Conservation (phyloP, 2,797 vertebrate genomes). For the Stomatorhinus walkeri region DNA sequence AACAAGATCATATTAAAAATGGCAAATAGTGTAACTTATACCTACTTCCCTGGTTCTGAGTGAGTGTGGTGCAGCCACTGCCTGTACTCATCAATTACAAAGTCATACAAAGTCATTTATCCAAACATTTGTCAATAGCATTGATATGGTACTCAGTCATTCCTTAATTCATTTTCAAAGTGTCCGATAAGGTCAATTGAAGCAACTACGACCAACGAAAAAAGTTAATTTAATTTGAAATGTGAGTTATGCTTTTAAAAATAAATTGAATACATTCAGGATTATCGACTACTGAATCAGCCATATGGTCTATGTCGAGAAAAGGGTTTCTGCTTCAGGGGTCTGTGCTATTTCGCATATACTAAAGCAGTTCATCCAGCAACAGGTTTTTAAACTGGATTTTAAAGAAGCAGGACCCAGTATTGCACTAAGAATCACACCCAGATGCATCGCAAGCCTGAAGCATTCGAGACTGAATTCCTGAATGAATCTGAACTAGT, state of each 20-base stretch:
- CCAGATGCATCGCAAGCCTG: neutral
- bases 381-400: neutral
- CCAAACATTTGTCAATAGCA: slow-evolving; percentile 54
- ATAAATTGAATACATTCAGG: neutral
- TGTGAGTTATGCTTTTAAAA: slow-evolving; percentile 10
- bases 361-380: neutral
- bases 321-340: neutral
- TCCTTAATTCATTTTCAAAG: slow-evolving; percentile 52
- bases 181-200: slow-evolving; percentile 44
- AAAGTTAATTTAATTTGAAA: slow-evolving; percentile 2
- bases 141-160: slow-evolving; percentile 44
- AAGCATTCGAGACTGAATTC: neutral
- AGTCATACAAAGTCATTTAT: slow-evolving; percentile 41
- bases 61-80: neutral
- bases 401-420: neutral
- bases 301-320: neutral
- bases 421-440: neutral
- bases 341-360: neutral
- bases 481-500: neutral
- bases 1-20: neutral
- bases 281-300: neutral
- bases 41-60: neutral
- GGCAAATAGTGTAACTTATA: neutral
- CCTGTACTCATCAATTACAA: slow-evolving; percentile 45
- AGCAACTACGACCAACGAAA: neutral